Evolutionary conservation across 2,797 vertebrate genomes (phyloP).

Genomic region (Myotis daubentonii): DNA sequence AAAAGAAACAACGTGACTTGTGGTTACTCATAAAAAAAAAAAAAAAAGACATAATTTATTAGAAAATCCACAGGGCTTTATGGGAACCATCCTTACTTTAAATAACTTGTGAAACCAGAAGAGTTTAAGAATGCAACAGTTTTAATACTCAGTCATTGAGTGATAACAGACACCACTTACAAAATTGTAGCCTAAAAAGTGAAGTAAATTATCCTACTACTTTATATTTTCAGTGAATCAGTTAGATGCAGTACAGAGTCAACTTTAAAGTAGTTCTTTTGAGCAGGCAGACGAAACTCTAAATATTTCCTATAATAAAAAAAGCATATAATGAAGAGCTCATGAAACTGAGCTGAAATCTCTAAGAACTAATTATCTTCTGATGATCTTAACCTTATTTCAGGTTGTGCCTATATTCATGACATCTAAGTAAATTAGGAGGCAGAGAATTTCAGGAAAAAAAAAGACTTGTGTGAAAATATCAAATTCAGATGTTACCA

Average conservation of each 20-base stretch:
- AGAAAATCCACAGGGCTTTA: background rate
- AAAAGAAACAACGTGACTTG: background rate
- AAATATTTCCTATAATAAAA: constrained; percentile 1
- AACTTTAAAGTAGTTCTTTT: constrained; percentile 21
- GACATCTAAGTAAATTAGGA: constrained; percentile 11
- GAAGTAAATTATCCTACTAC: background rate
- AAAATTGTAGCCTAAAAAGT: background rate
- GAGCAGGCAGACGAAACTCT: background rate
- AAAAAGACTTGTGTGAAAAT: background rate
- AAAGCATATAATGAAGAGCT: background rate
- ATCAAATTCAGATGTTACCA: background rate
- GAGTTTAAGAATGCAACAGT: background rate
- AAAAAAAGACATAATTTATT: background rate
- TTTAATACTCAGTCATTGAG: background rate
- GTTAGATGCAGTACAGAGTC: background rate
- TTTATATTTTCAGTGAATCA: background rate
- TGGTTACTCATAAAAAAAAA: background rate
- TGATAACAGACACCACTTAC: background rate
- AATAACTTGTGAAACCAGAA: background rate
- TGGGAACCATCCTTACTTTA: background rate
- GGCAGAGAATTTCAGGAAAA: background rate
- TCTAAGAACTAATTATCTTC: constrained; percentile 42
- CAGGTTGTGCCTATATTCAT: background rate
- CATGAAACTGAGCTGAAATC: constrained; percentile 19
- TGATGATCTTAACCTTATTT: constrained; percentile 21